A percentile compares a stretch with the other conserved stretches of the same genome.
Conservation (phyloP, 2,113 vertebrate genomes). For the Podilymbus podiceps region DNA sequence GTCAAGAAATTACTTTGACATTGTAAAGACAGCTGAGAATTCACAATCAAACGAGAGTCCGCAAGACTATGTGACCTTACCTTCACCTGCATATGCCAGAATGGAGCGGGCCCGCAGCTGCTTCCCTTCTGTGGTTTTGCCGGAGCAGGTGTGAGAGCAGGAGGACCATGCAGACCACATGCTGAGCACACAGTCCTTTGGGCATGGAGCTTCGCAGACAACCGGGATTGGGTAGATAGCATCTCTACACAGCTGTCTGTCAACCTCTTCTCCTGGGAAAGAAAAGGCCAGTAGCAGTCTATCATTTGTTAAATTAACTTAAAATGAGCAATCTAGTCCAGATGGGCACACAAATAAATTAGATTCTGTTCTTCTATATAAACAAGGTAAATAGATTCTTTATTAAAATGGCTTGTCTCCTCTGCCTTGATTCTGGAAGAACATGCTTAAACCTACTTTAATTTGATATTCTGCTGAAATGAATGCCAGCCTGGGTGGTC, state of each 20-base stretch:
- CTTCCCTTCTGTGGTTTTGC: constrained; percentile 93
- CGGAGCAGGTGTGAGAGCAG: constrained; percentile 97
- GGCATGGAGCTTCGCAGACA: constrained; percentile 87
- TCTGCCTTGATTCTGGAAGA: background rate
- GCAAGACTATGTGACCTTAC: constrained; percentile 67
- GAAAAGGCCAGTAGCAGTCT: constrained; percentile 50
- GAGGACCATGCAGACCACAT: constrained; percentile 91
- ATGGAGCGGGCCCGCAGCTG: constrained; percentile 90
- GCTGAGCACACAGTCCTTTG: constrained; percentile 92
- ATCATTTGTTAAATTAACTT: constrained; percentile 64
- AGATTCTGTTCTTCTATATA: constrained; percentile 41
- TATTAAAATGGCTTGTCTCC: constrained; percentile 17
- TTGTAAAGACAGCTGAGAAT: background rate
- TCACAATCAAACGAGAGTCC: background rate
- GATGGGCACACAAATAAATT: constrained; percentile 61
- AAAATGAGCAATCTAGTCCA: constrained; percentile 58
- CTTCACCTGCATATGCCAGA: constrained; percentile 92
- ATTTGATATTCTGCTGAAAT: background rate
- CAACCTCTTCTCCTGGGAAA: constrained; percentile 84
- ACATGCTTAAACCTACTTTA: background rate
- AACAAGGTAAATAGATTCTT: constrained; percentile 50
- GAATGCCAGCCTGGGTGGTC: background rate
- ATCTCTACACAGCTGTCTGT: constrained; percentile 84
- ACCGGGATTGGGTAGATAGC: constrained; percentile 81
- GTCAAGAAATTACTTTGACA: background rate